A percentile compares a stretch with the other conserved stretches of the same genome.
phyloP scores from a whole-genome alignment of 2,888 invertebrate genomes.

The Acrobasis repandana region DNA sequence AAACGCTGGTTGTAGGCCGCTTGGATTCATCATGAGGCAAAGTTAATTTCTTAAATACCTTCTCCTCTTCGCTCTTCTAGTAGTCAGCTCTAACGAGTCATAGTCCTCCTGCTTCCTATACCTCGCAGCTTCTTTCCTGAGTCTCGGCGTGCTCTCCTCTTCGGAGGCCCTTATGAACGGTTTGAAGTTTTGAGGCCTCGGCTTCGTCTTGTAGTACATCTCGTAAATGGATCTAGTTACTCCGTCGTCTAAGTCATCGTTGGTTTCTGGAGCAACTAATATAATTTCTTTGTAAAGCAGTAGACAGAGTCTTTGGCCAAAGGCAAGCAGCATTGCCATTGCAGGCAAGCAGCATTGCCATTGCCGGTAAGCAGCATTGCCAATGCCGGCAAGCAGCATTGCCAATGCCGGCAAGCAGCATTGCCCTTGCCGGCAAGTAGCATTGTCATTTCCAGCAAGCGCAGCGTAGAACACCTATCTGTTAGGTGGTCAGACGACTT shows the following conservation, averaged over 20 bases:
- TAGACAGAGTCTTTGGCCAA: too few species aligned
- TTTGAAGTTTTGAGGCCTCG: slow-evolving; percentile 30
- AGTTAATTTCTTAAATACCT: background rate
- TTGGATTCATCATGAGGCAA: too few species aligned
- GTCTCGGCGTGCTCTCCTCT: slow-evolving; percentile 26
- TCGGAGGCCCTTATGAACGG: slow-evolving; percentile 32
- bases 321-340: background rate
- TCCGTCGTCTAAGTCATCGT: slow-evolving; percentile 57
- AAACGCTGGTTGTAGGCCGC: too few species aligned
- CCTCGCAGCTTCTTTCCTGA: slow-evolving; percentile 24
- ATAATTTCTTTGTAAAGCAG: background rate
- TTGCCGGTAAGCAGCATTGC: too few species aligned
- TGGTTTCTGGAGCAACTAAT: slow-evolving; percentile 34
- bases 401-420: too few species aligned
- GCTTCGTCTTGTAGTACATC: slow-evolving; percentile 64
- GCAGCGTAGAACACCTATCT: too few species aligned
- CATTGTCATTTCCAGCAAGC: too few species aligned
- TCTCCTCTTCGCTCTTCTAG: slow-evolving; percentile 6
- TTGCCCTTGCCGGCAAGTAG: too few species aligned
- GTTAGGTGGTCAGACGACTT: too few species aligned
- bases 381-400: too few species aligned
- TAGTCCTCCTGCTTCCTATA: slow-evolving; percentile 4
- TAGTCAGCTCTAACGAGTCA: slow-evolving; percentile 1
- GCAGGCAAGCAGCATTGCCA: too few species aligned
- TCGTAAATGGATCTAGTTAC: slow-evolving; percentile 72